Percentiles rank a stretch among this genome's conserved stretches.
These are phyloP conservation scores for Digitonthophagus gazella DNA, from an alignment of 2,888 invertebrate genomes.

Conservation along the genomic window DNA sequence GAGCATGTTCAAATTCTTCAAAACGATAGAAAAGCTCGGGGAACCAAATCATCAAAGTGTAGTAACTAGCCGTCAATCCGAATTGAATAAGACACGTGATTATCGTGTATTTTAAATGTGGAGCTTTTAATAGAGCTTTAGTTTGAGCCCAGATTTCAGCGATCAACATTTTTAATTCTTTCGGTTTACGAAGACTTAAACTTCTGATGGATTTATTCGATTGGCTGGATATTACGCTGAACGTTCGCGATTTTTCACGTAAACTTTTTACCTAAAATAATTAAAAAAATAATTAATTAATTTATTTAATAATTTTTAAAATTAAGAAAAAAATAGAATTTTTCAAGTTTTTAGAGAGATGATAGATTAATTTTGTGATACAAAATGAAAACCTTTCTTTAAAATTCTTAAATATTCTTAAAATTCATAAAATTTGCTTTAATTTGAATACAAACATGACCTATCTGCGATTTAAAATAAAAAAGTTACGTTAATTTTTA, in stretches of 20 bases:
- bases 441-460: no score
- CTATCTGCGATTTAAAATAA: no score
- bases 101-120: slow-evolving; percentile 71
- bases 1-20: slow-evolving; percentile 66
- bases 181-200: slow-evolving; percentile 68
- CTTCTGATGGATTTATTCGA: slow-evolving; percentile 67
- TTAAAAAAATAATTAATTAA: no score
- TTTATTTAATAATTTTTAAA: no score
- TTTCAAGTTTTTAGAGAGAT: no score
- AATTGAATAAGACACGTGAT: slow-evolving; percentile 81
- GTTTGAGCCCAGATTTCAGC: slow-evolving; percentile 74
- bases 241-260: slow-evolving; percentile 64
- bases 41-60: slow-evolving; percentile 91
- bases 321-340: no score
- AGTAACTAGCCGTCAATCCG: slow-evolving; percentile 81
- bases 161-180: slow-evolving; percentile 67
- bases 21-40: slow-evolving; percentile 84
- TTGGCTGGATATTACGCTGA: slow-evolving; percentile 62
- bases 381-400: no score
- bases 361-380: no score
- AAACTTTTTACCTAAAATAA: slow-evolving; percentile 67
- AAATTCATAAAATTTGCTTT: no score
- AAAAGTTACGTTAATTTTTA: no score
- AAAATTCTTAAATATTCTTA: no score
- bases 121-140: slow-evolving; percentile 69